Base-by-base conservation (phyloP, 2,888 invertebrate genomes). In the Thymelicus sylvestris region DNA sequence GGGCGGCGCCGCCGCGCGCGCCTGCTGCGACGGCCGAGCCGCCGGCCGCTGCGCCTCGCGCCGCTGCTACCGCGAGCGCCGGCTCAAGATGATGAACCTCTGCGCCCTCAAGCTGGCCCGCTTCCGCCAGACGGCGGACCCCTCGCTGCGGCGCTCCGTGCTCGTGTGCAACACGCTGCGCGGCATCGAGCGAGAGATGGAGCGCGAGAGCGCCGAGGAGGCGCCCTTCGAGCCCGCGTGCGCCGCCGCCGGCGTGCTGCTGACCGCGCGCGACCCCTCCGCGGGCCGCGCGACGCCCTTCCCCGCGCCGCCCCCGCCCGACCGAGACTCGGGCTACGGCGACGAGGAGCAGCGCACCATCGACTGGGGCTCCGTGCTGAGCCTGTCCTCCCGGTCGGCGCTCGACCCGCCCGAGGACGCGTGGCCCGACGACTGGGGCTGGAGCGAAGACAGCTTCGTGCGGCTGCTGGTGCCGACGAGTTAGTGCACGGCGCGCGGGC, bases 131-230 rank as follows among this genome's bases (percentile, higher is more conserved):
- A 97, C 97, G 78, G 97, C 97, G 70, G 98, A 98, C 87, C 98
- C 98, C 59, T 97, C 97, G 74, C 94, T 98, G 73, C 95, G 97
- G 80, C 96, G 98, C 75, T 98, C 98, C 63, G 98, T 98, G 85
- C 96, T 98, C 74, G 98, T 98, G 82, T 98, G 98, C 94, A 98
- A 98, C 91, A 98, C 98, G 71, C 88, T 98, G 76, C 96, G 98
- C 86, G 96, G 96, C 86, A 96, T 98, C 83, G 98, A 98, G 90
- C 95, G 97, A 70, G 98, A 98, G 91, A 97, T 98, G 95, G 97
- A 97, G 87, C 92, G 95, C 72, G 96, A 96, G 86, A 94, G 86
- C 80, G 94, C 84, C 67, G 93, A 95, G 76, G 95, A 95, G 84
- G 91, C 94, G 77, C 95, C 95, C 55, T 83, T 90, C 83, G 91